Evolutionary conservation across 35 echinoderm and acorn worm species (phyloP), one percentile per base, ranked within the genome.

Genomic region (Ophiothrix spiculata): DNA sequence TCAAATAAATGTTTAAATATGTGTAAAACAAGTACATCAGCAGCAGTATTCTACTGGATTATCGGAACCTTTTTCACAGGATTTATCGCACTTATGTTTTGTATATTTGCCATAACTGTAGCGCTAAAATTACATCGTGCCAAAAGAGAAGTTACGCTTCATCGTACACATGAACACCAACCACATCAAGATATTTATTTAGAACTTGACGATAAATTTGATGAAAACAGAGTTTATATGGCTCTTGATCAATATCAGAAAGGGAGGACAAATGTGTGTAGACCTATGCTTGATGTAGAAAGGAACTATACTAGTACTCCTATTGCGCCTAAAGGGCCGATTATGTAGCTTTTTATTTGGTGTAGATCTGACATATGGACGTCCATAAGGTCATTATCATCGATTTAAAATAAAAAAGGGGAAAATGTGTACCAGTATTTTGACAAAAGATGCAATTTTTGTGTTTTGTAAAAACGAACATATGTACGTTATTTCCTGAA

Each of bases 231-330:
- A 69, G 60, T 69, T 12, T 69, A 69, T 69, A 69, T 69, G 60
- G 60, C 60, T 15, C 60, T 69, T 69, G 60, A 69, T 25, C 60
- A 69, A n/a, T 69, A 28, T n/a, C 60, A 28, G 10, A 69, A 69
- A 25, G 23, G 10, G 3, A n/a, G 60, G 17, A 25, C 16, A 25
- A 69, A 69, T 69, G 60, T 69, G 10, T 69, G 6, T 2, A 15
- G 23, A 25, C 60, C 60, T 6, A 69, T 10, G 60, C 3, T 69
- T 15, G 4, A 69, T n/a, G 3, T 28, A 28, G 60, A 69, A 69
- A 69, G 60, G 25, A 69, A 69, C 60, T 69, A 69, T 69, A 69
- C 60, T 28, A 69, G 60, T n/a, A 69, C 60, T 4, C 60, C 60
- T 69, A 69, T 69, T 69, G 60, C 60, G 3, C 60, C 60, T 25